phyloP scores from a whole-genome alignment of 2,113 vertebrate species.

The Anas platyrhynchos region DNA sequence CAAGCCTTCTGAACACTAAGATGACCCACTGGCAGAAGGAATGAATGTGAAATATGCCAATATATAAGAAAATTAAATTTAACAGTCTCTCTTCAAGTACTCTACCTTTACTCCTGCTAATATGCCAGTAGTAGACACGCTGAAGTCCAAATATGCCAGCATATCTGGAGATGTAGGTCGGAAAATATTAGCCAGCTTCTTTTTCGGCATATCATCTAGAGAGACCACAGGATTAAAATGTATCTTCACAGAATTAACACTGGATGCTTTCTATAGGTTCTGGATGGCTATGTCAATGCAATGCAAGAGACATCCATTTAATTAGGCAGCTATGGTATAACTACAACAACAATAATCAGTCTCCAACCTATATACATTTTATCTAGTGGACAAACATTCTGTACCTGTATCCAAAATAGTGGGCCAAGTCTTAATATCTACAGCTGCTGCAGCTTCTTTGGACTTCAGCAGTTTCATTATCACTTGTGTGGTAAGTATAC shows the following conservation, averaged over 20 bases:
- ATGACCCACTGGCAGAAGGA: background rate
- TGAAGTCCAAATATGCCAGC: constrained; percentile 96
- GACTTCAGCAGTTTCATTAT: constrained; percentile 95
- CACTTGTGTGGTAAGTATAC: constrained; percentile 93
- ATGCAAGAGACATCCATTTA: background rate
- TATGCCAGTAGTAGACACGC: constrained; percentile 96
- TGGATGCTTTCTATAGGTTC: background rate
- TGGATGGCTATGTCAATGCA: background rate
- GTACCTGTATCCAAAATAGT: constrained; percentile 92
- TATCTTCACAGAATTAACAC: background rate
- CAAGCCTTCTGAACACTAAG: background rate
- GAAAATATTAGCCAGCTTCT: constrained; percentile 87
- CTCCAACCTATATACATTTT: background rate
- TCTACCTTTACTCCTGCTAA: constrained; percentile 95
- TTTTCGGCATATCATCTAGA: constrained; percentile 93
- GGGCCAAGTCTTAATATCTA: constrained; percentile 93
- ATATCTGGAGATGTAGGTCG: constrained; percentile 90
- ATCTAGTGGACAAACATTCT: background rate
- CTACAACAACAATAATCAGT: background rate
- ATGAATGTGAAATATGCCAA: background rate
- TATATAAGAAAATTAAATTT: background rate
- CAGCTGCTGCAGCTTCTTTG: constrained; percentile 92
- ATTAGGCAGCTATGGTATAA: background rate
- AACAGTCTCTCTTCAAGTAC: background rate
- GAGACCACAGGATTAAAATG: background rate